These are phyloP conservation scores for Plagodis pulveraria DNA, from an alignment of 2,888 invertebrate genomes.

Conservation along the genomic window DNA sequence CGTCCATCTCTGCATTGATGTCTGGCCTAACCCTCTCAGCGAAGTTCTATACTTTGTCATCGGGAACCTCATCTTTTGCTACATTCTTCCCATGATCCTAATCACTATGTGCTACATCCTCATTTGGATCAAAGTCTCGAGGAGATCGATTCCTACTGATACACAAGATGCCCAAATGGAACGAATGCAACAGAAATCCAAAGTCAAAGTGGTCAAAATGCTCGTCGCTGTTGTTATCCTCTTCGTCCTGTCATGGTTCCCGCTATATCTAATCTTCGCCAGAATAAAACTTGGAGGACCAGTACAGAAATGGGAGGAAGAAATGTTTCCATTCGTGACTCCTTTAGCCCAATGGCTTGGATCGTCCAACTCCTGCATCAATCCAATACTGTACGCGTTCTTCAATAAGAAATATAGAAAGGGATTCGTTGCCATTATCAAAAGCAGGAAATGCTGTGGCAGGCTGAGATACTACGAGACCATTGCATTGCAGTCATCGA, in stretches of 20 bases:
- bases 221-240: constrained; percentile 95
- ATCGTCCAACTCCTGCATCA: constrained; percentile 97
- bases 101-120: constrained; percentile 96
- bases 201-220: constrained; percentile 98
- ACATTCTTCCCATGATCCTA: constrained; percentile 95
- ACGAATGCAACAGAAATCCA: constrained; percentile 96
- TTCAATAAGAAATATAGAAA: constrained; percentile 97
- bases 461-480: constrained; percentile 94
- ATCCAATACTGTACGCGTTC: constrained; percentile 97
- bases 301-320: constrained; percentile 91
- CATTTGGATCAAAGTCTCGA: constrained; percentile 96
- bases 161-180: constrained; percentile 96
- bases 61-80: constrained; percentile 95
- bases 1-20: constrained; percentile 91
- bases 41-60: constrained; percentile 94
- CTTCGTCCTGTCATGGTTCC: constrained; percentile 97
- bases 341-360: constrained; percentile 97
- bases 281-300: constrained; percentile 93
- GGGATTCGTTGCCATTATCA: constrained; percentile 95
- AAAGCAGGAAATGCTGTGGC: constrained; percentile 94
- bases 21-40: constrained; percentile 93
- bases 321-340: constrained; percentile 91
- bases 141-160: constrained; percentile 94
- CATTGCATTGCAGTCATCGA: constrained; percentile 93
- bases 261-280: constrained; percentile 95